These are phyloP conservation scores for Xyrichtys novacula DNA, from an alignment of 2,797 vertebrate genomes.

Conservation along the genomic window DNA sequence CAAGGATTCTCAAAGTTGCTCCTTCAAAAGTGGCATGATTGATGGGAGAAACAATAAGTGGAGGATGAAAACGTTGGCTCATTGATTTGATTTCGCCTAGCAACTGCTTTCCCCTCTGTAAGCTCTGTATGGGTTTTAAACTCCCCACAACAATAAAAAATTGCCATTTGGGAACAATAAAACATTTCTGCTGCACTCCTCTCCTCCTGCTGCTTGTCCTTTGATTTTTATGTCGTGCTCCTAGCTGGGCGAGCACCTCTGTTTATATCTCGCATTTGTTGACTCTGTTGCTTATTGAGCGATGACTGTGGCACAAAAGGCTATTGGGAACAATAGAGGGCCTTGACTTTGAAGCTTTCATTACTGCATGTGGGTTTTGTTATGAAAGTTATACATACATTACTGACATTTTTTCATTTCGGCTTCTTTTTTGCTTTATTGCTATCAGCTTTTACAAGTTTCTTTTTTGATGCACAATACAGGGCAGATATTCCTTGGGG, in stretches of 20 bases:
- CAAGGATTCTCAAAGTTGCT: conserved; percentile 54
- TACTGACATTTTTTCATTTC: conserved; percentile 70
- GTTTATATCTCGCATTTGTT: conserved; percentile 80
- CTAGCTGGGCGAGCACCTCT: conserved; percentile 59
- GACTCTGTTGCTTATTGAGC: conserved; percentile 82
- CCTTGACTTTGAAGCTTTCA: conserved; percentile 78
- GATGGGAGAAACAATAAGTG: conserved; percentile 69
- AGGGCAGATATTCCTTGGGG: conserved; percentile 67
- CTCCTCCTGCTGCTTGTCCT: conserved; percentile 74
- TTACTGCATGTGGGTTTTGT: conserved; percentile 75
- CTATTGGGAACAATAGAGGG: conserved; percentile 73
- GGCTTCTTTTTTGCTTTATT: conserved; percentile 62
- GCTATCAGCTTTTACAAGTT: conserved; percentile 67
- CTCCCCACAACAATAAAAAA: conserved; percentile 72
- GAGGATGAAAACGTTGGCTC: conserved; percentile 54
- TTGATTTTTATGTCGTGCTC: conserved; percentile 76
- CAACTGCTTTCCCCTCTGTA: conserved; percentile 64
- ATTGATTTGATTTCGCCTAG: conserved; percentile 69
- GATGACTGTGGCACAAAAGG: conserved; percentile 69
- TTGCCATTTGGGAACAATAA: conserved; percentile 74
- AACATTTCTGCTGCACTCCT: conserved; percentile 61
- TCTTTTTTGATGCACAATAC: conserved; percentile 67
- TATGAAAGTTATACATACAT: conserved; percentile 78
- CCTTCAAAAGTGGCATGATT: conserved; percentile 54
- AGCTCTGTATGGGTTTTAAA: conserved; percentile 63